Evolutionary conservation across 1,140 invertebrate species (phyloP).

Genomic region (Mya arenaria): DNA sequence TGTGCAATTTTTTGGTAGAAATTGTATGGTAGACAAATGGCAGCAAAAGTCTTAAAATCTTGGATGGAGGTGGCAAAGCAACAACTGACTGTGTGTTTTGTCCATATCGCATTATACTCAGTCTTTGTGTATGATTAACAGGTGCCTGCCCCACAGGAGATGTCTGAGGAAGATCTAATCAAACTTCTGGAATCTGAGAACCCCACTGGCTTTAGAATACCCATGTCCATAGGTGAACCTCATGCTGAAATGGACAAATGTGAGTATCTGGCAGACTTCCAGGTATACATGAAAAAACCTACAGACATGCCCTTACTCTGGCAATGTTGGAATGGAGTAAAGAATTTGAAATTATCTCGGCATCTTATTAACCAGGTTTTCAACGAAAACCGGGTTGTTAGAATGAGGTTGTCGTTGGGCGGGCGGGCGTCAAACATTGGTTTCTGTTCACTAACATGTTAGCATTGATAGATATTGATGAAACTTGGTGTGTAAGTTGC

Average conservation of each 20-base stretch:
- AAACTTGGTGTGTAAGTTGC: too few relatives aligned
- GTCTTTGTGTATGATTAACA: slow-evolving; percentile 82
- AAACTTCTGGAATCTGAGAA: slow-evolving; percentile 88
- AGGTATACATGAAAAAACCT: too few relatives aligned
- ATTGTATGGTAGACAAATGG: neutral
- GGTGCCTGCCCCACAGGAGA: slow-evolving; percentile 91
- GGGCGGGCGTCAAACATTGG: too few relatives aligned
- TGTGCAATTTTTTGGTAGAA: neutral
- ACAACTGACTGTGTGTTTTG: neutral
- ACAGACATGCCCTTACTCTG: too few relatives aligned
- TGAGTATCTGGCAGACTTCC: too few relatives aligned
- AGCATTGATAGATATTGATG: too few relatives aligned
- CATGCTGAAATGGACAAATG: slow-evolving; percentile 90
- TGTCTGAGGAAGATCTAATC: slow-evolving; percentile 88
- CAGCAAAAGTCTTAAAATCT: neutral
- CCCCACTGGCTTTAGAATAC: slow-evolving; percentile 88
- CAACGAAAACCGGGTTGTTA: too few relatives aligned
- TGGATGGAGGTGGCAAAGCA: neutral
- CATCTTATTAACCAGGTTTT: too few relatives aligned
- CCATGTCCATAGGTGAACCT: slow-evolving; percentile 93
- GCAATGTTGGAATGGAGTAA: too few relatives aligned
- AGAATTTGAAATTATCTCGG: too few relatives aligned
- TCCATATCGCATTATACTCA: neutral
- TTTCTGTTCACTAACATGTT: too few relatives aligned
- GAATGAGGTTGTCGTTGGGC: too few relatives aligned